Evolutionary conservation across 2,888 invertebrate genomes (phyloP), one percentile per base, ranked within the genome.

Genomic region (Drosophila nr. perissopoda): DNA sequence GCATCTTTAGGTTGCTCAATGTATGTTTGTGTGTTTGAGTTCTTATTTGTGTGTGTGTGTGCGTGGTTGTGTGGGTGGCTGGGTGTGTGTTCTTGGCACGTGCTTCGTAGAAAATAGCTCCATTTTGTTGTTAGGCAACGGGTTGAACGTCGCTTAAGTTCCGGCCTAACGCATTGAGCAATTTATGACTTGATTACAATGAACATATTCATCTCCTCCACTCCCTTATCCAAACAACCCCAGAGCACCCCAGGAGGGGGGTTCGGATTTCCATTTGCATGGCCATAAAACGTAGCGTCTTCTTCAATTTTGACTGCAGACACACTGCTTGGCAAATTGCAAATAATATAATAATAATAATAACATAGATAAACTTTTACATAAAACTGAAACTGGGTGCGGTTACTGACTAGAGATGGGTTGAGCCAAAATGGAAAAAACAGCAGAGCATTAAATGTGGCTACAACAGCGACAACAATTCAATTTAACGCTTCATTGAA

Each of bases 111-210:
- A 65, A 80, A 70, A 65, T 66, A 71, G 83, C 83, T 73, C 67
- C 58, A 84, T 78, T 78, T 69, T 72, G 69, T 69, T 81, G 76
- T 69, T 65, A 45, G 73, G 73, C 65, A 80, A 75, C 67, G 80
- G 80, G 76, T 82, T 80, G 79, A 78, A 72, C 57, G 64, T 59
- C 64, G 76, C 56, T 78, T 76, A 68, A 78, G 78, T 78, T 78
- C 71, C 78, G 76, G 80, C 69, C 77, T 62, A 60, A 36, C 80
- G 80, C 78, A 78, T 83, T 80, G 80, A 82, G 64, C 80, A 87
- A 89, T 85, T 85, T 89, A 89, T 89, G 87, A 87, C 85, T 89
- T 87, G 80, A 84, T 82, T 84, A 89, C 85, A 84, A 78, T 84
- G 77, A 75, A 79, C 56, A 25, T 33, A 57, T 16, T n/a, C 54